Conservation (phyloP, 2,113 vertebrate species). For the Eurystomus gularis region DNA sequence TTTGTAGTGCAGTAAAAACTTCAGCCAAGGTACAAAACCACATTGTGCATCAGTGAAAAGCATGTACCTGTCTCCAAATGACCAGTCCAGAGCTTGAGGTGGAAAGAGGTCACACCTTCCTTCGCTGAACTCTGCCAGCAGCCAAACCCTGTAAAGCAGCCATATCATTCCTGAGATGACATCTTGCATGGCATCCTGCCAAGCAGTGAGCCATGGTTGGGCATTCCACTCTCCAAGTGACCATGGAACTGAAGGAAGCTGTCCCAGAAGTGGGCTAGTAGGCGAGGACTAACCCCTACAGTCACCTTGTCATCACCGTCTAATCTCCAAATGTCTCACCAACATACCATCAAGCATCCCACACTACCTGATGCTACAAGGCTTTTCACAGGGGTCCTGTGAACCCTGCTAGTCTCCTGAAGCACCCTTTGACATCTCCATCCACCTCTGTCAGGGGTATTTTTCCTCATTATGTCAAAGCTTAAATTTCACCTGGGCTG, state of each 20-base stretch:
- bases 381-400: rapidly evolving
- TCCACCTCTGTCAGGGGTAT: too few relatives aligned
- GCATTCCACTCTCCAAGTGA: rapidly evolving
- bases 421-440: background rate
- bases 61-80: rapidly evolving
- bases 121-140: background rate
- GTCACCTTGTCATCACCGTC: background rate
- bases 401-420: background rate
- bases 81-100: background rate
- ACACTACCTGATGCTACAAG: background rate
- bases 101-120: background rate
- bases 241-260: rapidly evolving
- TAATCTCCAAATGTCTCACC: background rate
- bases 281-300: rapidly evolving
- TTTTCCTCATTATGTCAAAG: background rate
- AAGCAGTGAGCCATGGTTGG: rapidly evolving
- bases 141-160: rapidly evolving
- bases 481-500: background rate
- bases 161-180: background rate
- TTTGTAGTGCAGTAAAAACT: background rate
- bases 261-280: background rate
- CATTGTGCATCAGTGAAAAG: background rate
- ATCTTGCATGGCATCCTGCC: background rate
- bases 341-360: background rate
- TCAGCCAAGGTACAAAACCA: rapidly evolving